Base-by-base conservation (phyloP, 2,888 invertebrate genomes). In the Agrotis puta region DNA sequence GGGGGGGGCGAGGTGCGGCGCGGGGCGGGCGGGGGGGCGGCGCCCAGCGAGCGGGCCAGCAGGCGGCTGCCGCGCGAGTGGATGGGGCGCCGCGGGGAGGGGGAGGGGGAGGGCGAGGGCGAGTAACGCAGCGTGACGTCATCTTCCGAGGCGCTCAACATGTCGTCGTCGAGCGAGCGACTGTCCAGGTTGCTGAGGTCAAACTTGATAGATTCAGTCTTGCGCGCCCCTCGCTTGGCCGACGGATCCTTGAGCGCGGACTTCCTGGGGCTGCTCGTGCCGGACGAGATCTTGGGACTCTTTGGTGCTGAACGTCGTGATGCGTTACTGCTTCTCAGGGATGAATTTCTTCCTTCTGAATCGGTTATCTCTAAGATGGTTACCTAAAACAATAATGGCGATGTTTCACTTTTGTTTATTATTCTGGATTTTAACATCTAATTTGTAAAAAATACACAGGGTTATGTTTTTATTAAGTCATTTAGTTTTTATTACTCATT, bases 181-280 rank as follows among this genome's bases (percentile, higher is more conserved):
- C 72, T 82, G 50, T 92, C 92, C 2, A 95, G 79, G 79, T 95
- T 94, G 77, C 94, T 94, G 7, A 95, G 83, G 72, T 96, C 95
- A 72, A 96, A 95, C 64, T 94, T 94, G 57, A 96, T 96, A 13
- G 94, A 93, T 43, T 95, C 95, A 0, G 88, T 89, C 76, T 94
- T 95, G 54, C 93, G 89, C 9, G 70, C 61, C 20, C 79, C 86
- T 33, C 84, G 88, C 71, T 90, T 91, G 1, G 88, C 77, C 11
- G 62, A 79, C 6, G 92, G 92, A 61, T 93, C 91, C 66, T 92
- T 94, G 33, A 95, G 89, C 0, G 95, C 92, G 0, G 96, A 95
- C 72, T 95, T 95, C 63, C 86, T 90, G 0, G 94, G 92, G 64
- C 87, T 91, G 14, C 82, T 85, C 5, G 85, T 61, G 0, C 63